Percentiles rank a stretch among this genome's conserved stretches.
phyloP scores from a whole-genome alignment of 1,140 invertebrate species.

The Sinella curviseta region DNA sequence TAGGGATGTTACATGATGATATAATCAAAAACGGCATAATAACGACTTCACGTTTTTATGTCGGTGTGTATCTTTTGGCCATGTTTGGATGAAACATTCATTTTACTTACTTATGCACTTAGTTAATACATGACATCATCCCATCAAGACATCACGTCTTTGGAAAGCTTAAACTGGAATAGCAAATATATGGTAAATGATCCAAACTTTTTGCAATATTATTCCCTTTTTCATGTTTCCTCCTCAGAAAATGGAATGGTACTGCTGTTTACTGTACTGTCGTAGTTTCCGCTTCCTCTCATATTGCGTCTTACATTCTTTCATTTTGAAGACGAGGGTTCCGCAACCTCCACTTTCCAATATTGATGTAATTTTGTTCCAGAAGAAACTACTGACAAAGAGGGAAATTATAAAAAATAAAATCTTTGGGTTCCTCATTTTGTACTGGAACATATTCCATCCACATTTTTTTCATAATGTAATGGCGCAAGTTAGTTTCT shows the following conservation, averaged over 20 bases:
- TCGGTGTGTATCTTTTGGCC: not conserved
- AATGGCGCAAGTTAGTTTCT: not conserved
- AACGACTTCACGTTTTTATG: no score
- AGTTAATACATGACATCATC: no score
- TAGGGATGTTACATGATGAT: not conserved
- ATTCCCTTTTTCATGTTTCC: conserved; percentile 1
- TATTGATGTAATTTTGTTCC: conserved; percentile 15
- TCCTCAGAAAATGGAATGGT: not conserved
- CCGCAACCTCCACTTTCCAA: not conserved
- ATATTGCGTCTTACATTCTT: not conserved
- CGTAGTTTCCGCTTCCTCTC: conserved; percentile 6
- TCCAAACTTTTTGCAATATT: conserved; percentile 14
- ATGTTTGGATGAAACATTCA: not conserved
- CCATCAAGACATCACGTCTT: not conserved
- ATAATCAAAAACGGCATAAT: no score
- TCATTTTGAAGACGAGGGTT: not conserved
- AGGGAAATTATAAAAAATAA: not conserved
- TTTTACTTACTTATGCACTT: conserved; percentile 7
- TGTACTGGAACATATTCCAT: not conserved
- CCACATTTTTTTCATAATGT: no score
- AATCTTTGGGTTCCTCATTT: not conserved
- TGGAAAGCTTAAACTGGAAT: not conserved
- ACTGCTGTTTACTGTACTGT: not conserved
- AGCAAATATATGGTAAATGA: conserved; percentile 18
- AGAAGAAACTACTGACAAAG: not conserved